phyloP scores from a whole-genome alignment of 2,113 vertebrate species.

The Trichomycterus rosablanca region DNA sequence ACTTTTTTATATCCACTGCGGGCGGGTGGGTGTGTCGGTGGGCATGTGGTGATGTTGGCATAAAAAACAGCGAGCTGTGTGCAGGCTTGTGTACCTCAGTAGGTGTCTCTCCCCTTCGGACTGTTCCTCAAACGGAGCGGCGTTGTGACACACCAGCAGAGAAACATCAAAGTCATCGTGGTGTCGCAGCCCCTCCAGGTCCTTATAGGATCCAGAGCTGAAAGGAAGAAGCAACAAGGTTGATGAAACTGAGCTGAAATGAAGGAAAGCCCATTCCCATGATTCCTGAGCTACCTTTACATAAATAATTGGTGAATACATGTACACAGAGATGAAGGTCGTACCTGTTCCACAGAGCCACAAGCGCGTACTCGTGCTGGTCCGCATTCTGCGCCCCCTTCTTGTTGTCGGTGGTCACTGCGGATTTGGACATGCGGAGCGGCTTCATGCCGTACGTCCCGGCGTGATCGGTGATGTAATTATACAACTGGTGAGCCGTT shows the following conservation, averaged over 20 bases:
- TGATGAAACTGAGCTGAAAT: no score
- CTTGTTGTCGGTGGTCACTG: constrained; percentile 63
- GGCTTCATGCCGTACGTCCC: constrained; percentile 95
- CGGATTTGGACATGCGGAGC: constrained; percentile 82
- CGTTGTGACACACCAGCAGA: constrained; percentile 89
- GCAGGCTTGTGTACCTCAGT: constrained; percentile 78
- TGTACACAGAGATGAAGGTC: background rate
- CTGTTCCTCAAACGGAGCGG: constrained; percentile 91
- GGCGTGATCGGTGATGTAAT: constrained; percentile 94
- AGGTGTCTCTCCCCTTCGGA: constrained; percentile 87
- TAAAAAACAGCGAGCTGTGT: no score
- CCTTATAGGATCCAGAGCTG: constrained; percentile 92
- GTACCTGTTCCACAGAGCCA: constrained; percentile 94
- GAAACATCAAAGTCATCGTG: constrained; percentile 97
- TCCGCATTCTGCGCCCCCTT: constrained; percentile 74
- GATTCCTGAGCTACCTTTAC: no score
- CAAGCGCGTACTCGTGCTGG: constrained; percentile 88
- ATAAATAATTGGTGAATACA: no score
- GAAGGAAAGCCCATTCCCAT: no score
- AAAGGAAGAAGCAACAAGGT: constrained; percentile 19
- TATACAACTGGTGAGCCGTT: constrained; percentile 94
- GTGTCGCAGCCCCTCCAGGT: constrained; percentile 88
- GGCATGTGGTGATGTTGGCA: no score
- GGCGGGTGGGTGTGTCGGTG: no score
- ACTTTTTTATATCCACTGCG: no score